These are phyloP conservation scores for Neomorphus geoffroyi DNA, from an alignment of 2,797 vertebrate species.

Conservation along the genomic window DNA sequence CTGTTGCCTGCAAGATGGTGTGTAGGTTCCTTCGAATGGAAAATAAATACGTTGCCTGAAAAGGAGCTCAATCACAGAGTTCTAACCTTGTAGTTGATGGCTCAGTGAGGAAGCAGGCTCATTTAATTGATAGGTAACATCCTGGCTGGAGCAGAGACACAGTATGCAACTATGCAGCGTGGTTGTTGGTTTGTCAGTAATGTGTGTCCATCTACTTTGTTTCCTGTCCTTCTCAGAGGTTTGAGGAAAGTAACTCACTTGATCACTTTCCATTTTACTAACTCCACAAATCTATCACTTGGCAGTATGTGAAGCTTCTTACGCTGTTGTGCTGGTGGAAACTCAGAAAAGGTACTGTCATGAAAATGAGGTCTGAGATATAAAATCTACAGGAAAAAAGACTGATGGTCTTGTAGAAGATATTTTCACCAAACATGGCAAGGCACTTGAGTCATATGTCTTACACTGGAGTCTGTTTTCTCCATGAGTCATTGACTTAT, in stretches of 20 bases:
- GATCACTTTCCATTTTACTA: slow-evolving; percentile 36
- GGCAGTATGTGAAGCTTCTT: slow-evolving; percentile 37
- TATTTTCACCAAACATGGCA: not conserved
- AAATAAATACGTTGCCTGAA: not conserved
- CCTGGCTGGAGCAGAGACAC: not conserved
- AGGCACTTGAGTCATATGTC: not conserved
- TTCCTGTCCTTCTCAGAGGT: not conserved
- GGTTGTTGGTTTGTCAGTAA: slow-evolving; percentile 29
- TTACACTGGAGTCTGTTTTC: not conserved
- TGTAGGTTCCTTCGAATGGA: slow-evolving; percentile 8
- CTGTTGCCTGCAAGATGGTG: slow-evolving; percentile 19
- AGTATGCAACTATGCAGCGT: not conserved
- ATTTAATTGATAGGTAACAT: not conserved
- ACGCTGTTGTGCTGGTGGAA: not conserved
- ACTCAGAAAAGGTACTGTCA: not conserved
- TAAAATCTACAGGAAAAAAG: slow-evolving; percentile 28
- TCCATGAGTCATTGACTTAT: not conserved
- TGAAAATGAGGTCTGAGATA: slow-evolving; percentile 39
- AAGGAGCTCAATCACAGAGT: not conserved
- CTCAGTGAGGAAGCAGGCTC: not conserved
- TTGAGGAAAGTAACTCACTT: slow-evolving; percentile 36
- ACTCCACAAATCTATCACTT: slow-evolving; percentile 38
- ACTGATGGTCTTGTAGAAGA: not conserved
- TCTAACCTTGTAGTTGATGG: not conserved
- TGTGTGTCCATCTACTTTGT: not conserved